Conservation (phyloP, 2,888 invertebrate genomes). For the Eristalinus sepulchralis region DNA sequence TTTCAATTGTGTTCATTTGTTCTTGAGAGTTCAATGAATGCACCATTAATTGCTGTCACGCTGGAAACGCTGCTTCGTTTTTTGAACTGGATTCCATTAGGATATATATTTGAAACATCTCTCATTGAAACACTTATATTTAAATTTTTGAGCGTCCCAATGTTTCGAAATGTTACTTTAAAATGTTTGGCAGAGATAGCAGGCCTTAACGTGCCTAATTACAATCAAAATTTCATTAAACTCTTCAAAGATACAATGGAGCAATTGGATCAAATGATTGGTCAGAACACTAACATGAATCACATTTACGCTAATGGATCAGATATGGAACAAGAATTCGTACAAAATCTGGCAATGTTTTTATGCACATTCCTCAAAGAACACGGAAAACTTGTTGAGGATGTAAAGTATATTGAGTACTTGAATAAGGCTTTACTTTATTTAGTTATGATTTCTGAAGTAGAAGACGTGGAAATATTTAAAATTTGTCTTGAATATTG, state of each 20-base stretch:
- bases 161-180: constrained; percentile 98
- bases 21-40: constrained; percentile 98
- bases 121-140: constrained; percentile 95
- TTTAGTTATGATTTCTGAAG: constrained; percentile 96
- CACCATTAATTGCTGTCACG: constrained; percentile 96
- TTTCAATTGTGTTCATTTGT: constrained; percentile 99
- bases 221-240: constrained; percentile 95
- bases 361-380: constrained; percentile 98
- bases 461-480: constrained; percentile 99
- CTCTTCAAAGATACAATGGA: constrained; percentile 96
- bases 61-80: constrained; percentile 97
- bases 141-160: constrained; percentile 98
- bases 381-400: constrained; percentile 94
- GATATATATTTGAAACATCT: constrained; percentile 99
- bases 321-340: constrained; percentile 99
- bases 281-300: constrained; percentile 94
- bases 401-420: constrained; percentile 88
- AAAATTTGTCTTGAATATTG: constrained; percentile 99
- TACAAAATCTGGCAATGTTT: constrained; percentile 98
- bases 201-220: constrained; percentile 92
- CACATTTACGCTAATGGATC: constrained; percentile 96
- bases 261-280: constrained; percentile 95
- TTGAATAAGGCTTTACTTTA: constrained; percentile 93
- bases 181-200: constrained; percentile 99
- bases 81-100: constrained; percentile 99